Conservation (phyloP, 2,113 vertebrate genomes). For the Progne subis region DNA sequence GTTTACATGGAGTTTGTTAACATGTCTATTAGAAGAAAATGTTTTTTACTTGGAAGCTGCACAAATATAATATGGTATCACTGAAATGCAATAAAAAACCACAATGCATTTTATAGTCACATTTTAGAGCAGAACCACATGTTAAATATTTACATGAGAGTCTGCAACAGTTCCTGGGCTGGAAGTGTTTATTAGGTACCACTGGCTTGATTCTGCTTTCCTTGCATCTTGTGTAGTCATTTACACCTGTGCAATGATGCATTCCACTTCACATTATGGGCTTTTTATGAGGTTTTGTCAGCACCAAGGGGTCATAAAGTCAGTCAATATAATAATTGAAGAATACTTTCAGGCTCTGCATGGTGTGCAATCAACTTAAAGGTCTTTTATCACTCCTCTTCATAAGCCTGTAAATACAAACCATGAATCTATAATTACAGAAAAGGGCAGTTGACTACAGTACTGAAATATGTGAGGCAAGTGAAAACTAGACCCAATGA, state of each 20-base stretch:
- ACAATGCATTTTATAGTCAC: constrained; percentile 26
- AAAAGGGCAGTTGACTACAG: not conserved
- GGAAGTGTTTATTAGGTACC: constrained; percentile 32
- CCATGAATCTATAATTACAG: constrained; percentile 22
- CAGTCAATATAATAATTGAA: constrained; percentile 31
- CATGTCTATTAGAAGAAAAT: not conserved
- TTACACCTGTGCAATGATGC: constrained; percentile 41
- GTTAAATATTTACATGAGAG: not conserved
- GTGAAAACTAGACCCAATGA: not conserved
- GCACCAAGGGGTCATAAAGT: constrained; percentile 38
- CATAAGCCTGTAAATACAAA: constrained; percentile 37
- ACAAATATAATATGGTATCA: not conserved
- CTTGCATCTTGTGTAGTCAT: constrained; percentile 46
- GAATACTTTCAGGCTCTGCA: not conserved
- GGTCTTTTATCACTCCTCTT: constrained; percentile 29
- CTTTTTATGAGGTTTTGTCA: constrained; percentile 22
- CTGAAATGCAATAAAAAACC: not conserved
- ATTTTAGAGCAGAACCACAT: constrained; percentile 32
- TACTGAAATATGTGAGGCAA: not conserved
- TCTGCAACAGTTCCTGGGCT: constrained; percentile 48
- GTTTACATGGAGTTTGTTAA: not conserved
- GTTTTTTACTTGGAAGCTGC: not conserved
- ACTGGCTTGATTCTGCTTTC: constrained; percentile 17
- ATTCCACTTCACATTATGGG: constrained; percentile 21
- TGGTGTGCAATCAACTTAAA: constrained; percentile 22